These are phyloP conservation scores for Phocoena sinus DNA, from an alignment of 2,113 vertebrate genomes.

Conservation along the genomic window DNA sequence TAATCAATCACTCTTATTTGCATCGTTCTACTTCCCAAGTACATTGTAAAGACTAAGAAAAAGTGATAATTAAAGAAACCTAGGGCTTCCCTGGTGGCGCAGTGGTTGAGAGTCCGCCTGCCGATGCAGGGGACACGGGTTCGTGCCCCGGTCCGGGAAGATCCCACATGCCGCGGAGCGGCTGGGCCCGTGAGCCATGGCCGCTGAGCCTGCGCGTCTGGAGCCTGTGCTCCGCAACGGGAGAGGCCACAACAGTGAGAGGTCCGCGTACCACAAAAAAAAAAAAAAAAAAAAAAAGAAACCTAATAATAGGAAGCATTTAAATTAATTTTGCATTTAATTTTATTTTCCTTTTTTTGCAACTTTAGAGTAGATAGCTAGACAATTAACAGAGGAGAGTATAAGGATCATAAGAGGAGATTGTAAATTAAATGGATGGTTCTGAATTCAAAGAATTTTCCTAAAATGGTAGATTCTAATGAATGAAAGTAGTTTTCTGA, in stretches of 20 bases:
- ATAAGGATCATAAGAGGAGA: neutral
- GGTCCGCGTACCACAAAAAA: no score
- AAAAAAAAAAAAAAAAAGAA: neutral
- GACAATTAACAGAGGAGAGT: neutral
- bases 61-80: neutral
- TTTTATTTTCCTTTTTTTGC: neutral
- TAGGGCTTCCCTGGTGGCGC: no score
- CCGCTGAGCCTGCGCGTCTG: no score
- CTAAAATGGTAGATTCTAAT: neutral
- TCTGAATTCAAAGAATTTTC: neutral
- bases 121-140: no score
- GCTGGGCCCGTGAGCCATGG: no score
- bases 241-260: no score
- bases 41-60: neutral
- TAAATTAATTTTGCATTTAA: neutral
- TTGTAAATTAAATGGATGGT: neutral
- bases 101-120: no score
- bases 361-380: neutral
- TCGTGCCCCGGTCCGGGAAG: no score
- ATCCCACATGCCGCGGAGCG: no score
- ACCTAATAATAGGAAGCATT: neutral
- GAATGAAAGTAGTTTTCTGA: neutral
- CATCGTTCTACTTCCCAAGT: neutral
- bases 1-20: conserved; percentile 23
- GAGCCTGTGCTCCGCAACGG: no score